Percentiles rank a stretch among this genome's conserved stretches.
These are phyloP conservation scores for Xylocampa areola DNA, from an alignment of 2,888 invertebrate species.

Conservation along the genomic window DNA sequence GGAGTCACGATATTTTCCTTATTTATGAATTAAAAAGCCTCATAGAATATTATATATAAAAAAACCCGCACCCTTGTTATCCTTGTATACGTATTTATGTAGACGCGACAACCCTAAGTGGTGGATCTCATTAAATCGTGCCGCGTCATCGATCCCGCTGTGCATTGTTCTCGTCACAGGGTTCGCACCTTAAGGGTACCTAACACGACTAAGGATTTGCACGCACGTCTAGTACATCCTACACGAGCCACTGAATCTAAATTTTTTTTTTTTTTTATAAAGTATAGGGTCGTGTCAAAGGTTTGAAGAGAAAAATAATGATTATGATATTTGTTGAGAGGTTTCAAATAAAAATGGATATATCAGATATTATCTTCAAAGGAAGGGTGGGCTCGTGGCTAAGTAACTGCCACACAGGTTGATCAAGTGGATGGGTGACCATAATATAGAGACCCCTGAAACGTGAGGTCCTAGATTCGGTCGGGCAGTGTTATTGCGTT, in stretches of 20 bases:
- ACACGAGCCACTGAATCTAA: conserved; percentile 2
- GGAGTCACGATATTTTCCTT: too few species aligned
- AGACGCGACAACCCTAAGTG: conserved; percentile 24
- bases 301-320: neutral
- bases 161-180: conserved; percentile 33
- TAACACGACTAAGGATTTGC: neutral
- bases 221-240: neutral
- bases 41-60: too few species aligned
- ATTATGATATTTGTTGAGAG: conserved; percentile 1
- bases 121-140: conserved; percentile 57
- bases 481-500: too few species aligned
- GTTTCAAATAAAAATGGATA: too few species aligned
- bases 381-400: too few species aligned
- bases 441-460: too few species aligned
- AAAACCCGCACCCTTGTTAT: too few species aligned
- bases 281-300: neutral
- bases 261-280: conserved; percentile 6
- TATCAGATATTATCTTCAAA: too few species aligned
- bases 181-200: conserved; percentile 25
- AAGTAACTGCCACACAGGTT: too few species aligned
- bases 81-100: neutral
- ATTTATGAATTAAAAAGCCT: too few species aligned
- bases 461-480: too few species aligned
- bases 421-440: too few species aligned
- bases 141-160: conserved; percentile 47